Percentiles rank a stretch among this genome's conserved stretches.
Conservation (phyloP, 2,888 invertebrate genomes). For the Furcula furcula region DNA sequence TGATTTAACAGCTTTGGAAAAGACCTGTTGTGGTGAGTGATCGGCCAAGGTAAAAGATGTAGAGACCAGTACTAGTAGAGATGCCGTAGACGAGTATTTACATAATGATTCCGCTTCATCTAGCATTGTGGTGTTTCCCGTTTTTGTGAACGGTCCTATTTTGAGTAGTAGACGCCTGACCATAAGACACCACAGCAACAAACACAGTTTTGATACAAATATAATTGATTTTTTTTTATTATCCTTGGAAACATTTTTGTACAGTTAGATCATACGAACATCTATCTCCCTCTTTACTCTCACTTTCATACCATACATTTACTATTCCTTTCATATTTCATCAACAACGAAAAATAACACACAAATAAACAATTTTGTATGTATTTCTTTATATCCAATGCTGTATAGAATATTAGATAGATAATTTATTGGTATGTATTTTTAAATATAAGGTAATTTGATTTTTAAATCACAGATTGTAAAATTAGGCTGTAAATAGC, state of each 20-base stretch:
- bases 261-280: constrained; percentile 1
- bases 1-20: constrained; percentile 80
- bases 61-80: constrained; percentile 57
- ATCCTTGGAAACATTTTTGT: not conserved
- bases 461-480: constrained; percentile 14
- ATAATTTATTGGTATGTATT: too few relatives aligned
- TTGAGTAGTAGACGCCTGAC: constrained; percentile 34
- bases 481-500: constrained; percentile 13
- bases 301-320: constrained; percentile 3
- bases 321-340: constrained; percentile 7
- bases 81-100: constrained; percentile 62
- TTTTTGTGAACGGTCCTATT: constrained; percentile 33
- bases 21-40: constrained; percentile 80
- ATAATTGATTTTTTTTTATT: constrained; percentile 6
- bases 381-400: not conserved
- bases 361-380: not conserved
- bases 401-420: too few relatives aligned
- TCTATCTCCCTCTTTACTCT: constrained; percentile 10
- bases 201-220: constrained; percentile 18
- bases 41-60: constrained; percentile 66
- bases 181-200: constrained; percentile 44
- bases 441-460: too few relatives aligned
- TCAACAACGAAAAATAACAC: not conserved
- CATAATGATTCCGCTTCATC: constrained; percentile 52
- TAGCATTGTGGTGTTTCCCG: constrained; percentile 49